phyloP scores from a whole-genome alignment of 2,888 invertebrate species.

The Drosophila hamatofila region DNA sequence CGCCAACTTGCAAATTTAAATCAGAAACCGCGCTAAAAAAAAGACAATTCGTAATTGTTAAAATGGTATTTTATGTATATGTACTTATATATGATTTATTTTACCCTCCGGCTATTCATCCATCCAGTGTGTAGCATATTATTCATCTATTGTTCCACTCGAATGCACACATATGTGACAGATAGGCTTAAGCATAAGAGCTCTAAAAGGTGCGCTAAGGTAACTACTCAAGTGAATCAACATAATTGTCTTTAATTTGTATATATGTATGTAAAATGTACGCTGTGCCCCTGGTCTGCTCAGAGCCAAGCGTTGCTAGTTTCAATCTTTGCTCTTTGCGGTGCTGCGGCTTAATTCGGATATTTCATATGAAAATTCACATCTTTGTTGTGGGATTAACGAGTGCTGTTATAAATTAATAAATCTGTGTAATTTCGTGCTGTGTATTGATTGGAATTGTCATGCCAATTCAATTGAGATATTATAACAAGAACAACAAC shows the following conservation, averaged over 20 bases:
- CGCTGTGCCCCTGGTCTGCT: constrained; percentile 11
- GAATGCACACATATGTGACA: constrained; percentile 31
- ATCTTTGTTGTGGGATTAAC: constrained; percentile 19
- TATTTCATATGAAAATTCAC: constrained; percentile 20
- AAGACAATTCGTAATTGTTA: neutral
- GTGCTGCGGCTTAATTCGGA: constrained; percentile 13
- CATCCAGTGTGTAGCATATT: neutral
- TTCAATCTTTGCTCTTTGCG: constrained; percentile 24
- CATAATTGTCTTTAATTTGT: constrained; percentile 49
- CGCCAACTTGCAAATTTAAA: neutral
- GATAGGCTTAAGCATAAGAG: constrained; percentile 19
- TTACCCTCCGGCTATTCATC: constrained; percentile 10
- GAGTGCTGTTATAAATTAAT: constrained; percentile 48
- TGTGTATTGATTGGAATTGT: constrained; percentile 46
- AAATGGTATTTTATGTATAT: neutral
- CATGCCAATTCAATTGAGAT: constrained; percentile 50
- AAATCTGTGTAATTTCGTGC: constrained; percentile 45
- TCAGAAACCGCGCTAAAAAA: neutral
- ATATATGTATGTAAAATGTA: neutral
- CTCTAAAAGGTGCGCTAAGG: constrained; percentile 44
- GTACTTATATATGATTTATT: too few relatives aligned
- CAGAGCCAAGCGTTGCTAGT: neutral
- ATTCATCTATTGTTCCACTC: constrained; percentile 21
- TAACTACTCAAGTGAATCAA: constrained; percentile 61
- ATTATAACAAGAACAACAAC: constrained; percentile 20